Conservation (phyloP, 2,888 invertebrate genomes). For the Xylota sylvarum region DNA sequence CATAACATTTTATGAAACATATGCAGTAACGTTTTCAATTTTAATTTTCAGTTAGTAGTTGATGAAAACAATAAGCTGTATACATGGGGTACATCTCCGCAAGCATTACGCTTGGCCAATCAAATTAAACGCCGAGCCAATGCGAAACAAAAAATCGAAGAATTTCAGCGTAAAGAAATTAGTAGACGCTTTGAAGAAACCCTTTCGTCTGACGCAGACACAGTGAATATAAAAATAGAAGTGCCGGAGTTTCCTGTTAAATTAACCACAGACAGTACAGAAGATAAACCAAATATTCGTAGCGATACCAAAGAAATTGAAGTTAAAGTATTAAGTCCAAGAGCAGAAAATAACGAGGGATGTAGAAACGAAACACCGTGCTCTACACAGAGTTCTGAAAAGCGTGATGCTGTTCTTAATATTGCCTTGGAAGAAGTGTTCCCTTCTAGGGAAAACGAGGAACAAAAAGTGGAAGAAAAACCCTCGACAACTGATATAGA, state of each 20-base stretch:
- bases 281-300: slow-evolving; percentile 56
- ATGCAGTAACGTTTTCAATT: slow-evolving; percentile 7
- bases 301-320: slow-evolving; percentile 67
- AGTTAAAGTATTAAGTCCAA: slow-evolving; percentile 37
- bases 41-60: slow-evolving; percentile 87
- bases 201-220: slow-evolving; percentile 63
- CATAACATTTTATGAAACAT: not conserved
- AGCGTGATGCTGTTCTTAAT: not conserved
- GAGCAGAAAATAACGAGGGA: slow-evolving; percentile 9
- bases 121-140: slow-evolving; percentile 87
- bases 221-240: slow-evolving; percentile 46
- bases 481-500: slow-evolving; percentile 68
- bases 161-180: slow-evolving; percentile 84
- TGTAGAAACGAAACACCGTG: slow-evolving; percentile 15
- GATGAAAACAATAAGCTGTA: slow-evolving; percentile 88
- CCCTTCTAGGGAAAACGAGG: slow-evolving; percentile 21
- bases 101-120: slow-evolving; percentile 89
- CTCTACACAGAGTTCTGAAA: slow-evolving; percentile 8
- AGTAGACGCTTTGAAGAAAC: slow-evolving; percentile 83
- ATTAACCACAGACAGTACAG: not conserved
- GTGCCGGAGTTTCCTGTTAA: slow-evolving; percentile 12
- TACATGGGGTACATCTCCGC: slow-evolving; percentile 92
- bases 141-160: slow-evolving; percentile 85
- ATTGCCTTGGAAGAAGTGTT: slow-evolving; percentile 24
- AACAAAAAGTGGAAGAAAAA: slow-evolving; percentile 26